These are phyloP conservation scores for Tringa solitaria DNA, from an alignment of 2,113 vertebrate genomes.

Conservation along the genomic window DNA sequence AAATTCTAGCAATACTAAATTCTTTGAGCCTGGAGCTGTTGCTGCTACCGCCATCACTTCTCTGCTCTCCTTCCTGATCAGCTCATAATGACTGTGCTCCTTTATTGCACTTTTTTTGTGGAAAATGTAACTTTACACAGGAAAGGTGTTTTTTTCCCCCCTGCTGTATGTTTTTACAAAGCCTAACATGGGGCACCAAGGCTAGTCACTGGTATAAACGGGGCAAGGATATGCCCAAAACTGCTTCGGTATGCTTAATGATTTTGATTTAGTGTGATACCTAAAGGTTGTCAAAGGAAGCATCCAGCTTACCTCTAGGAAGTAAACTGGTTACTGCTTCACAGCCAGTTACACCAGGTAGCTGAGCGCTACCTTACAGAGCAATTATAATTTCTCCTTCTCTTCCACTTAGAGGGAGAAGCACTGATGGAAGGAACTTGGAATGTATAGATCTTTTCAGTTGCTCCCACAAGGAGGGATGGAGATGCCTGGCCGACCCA, in stretches of 20 bases:
- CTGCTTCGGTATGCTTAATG: not conserved
- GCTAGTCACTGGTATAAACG: not conserved
- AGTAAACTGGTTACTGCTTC: not conserved
- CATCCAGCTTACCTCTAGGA: not conserved
- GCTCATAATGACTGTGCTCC: not conserved
- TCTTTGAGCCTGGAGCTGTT: not conserved
- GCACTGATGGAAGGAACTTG: not conserved
- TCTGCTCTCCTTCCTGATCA: not conserved
- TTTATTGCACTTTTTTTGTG: not conserved
- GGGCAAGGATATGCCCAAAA: not conserved
- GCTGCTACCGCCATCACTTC: not conserved
- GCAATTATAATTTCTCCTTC: not conserved
- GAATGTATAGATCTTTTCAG: not conserved
- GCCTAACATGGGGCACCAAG: not conserved
- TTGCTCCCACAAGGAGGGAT: not conserved
- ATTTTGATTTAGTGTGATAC: not conserved
- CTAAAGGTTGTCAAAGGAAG: not conserved
- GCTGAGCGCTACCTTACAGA: not conserved
- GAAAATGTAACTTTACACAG: not conserved
- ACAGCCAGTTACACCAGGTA: not conserved
- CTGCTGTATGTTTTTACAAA: not conserved
- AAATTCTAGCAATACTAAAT: not conserved
- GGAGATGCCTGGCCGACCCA: not conserved
- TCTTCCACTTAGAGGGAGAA: not conserved
- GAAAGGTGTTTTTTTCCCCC: not conserved